A percentile compares a stretch with the other conserved stretches of the same genome.
phyloP scores from a whole-genome alignment of 2,888 invertebrate genomes.

The Phrixothrix hirtus region DNA sequence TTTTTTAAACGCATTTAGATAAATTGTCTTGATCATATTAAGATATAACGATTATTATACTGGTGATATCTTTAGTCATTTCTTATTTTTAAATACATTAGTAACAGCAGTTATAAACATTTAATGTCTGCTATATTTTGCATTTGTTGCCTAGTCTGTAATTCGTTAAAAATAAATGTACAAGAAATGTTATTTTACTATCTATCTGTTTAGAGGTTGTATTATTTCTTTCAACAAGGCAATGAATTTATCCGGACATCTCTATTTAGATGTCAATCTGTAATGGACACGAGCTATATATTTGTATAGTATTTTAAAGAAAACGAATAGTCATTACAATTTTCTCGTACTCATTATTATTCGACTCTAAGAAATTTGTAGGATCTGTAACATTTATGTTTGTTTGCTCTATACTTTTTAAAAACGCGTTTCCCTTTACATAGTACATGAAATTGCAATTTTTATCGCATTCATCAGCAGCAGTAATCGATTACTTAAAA shows the following conservation, averaged over 20 bases:
- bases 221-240: slow-evolving; percentile 31
- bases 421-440: slow-evolving; percentile 5
- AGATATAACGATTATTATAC: slow-evolving; percentile 1
- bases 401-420: slow-evolving; percentile 10
- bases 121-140: slow-evolving; percentile 13
- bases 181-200: slow-evolving; percentile 26
- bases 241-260: slow-evolving; percentile 36
- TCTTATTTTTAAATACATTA: background rate
- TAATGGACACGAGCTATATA: slow-evolving; percentile 36
- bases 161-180: slow-evolving; percentile 17
- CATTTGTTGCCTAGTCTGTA: slow-evolving; percentile 19
- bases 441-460: slow-evolving; percentile 13
- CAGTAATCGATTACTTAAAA: slow-evolving; percentile 16
- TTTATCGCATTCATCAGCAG: slow-evolving; percentile 6
- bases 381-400: slow-evolving; percentile 8
- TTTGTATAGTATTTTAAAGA: slow-evolving; percentile 25
- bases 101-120: slow-evolving; percentile 1
- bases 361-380: slow-evolving; percentile 7
- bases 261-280: slow-evolving; percentile 39
- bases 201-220: slow-evolving; percentile 27
- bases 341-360: slow-evolving; percentile 20
- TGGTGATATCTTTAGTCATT: background rate
- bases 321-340: slow-evolving; percentile 20
- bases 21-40: background rate
- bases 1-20: background rate